These are phyloP conservation scores for Enteromius unitaeniatus DNA, from an alignment of 2,797 vertebrate species.

Conservation along the genomic window DNA sequence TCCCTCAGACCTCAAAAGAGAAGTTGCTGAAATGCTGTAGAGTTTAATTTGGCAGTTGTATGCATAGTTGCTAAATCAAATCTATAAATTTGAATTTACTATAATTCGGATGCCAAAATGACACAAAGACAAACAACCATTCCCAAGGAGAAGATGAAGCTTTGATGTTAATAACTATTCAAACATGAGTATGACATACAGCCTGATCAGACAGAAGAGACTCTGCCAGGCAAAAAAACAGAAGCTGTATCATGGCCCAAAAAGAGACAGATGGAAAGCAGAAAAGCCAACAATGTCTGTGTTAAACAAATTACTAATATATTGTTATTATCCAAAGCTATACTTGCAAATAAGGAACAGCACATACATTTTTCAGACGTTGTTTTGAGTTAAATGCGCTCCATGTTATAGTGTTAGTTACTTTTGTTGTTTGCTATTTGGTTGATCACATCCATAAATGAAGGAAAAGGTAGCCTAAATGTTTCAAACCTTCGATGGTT, in stretches of 20 bases:
- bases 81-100: conserved; percentile 27
- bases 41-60: conserved; percentile 48
- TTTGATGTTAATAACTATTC: not conserved
- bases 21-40: conserved; percentile 43
- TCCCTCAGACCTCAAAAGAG: conserved; percentile 22
- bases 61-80: conserved; percentile 32
- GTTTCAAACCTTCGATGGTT: not conserved
- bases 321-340: conserved; percentile 1
- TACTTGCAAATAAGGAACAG: not conserved
- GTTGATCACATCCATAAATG: not conserved
- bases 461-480: not conserved
- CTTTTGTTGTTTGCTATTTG: not conserved
- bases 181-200: not conserved
- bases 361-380: not conserved
- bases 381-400: not conserved
- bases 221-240: too few relatives aligned
- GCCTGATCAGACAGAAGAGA: not conserved
- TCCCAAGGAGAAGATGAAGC: not conserved
- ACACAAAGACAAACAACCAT: not conserved
- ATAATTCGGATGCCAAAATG: conserved; percentile 24
- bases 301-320: not conserved
- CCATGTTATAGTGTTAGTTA: not conserved
- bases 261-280: conserved; percentile 19
- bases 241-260: not conserved
- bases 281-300: not conserved